Conservation (phyloP, 2,888 invertebrate genomes). For the Leptarthrus brevirostris region DNA sequence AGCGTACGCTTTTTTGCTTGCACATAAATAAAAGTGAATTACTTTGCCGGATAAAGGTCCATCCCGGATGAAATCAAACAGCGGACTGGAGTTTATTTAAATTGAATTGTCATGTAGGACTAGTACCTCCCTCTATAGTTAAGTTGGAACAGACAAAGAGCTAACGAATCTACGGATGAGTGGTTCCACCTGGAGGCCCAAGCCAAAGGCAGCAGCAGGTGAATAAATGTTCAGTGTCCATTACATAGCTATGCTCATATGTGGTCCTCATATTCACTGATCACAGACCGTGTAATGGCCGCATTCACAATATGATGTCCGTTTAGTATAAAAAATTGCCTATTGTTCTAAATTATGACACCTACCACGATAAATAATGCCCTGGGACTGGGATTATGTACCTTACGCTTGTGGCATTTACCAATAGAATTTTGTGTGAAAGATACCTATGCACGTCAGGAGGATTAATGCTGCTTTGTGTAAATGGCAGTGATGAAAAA, state of each 20-base stretch:
- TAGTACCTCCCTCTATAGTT: constrained; percentile 4
- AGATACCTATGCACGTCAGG: constrained; percentile 29
- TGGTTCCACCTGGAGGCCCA: constrained; percentile 39
- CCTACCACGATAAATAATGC: constrained; percentile 52
- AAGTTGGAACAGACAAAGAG: constrained; percentile 37
- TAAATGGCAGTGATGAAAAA: constrained; percentile 33
- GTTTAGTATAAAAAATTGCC: constrained; percentile 55
- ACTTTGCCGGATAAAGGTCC: constrained; percentile 48
- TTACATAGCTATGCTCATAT: constrained; percentile 6
- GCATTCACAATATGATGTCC: constrained; percentile 54
- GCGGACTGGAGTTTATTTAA: constrained; percentile 53
- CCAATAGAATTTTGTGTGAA: constrained; percentile 6
- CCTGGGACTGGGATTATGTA: constrained; percentile 33
- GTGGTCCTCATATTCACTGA: constrained; percentile 30
- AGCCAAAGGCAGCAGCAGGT: constrained; percentile 28
- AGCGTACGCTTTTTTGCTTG: constrained; percentile 25
- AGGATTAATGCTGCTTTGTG: constrained; percentile 35
- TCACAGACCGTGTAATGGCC: constrained; percentile 53
- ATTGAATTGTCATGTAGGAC: constrained; percentile 55
- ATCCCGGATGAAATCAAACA: constrained; percentile 52
- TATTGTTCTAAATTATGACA: constrained; percentile 54
- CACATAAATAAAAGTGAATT: constrained; percentile 53
- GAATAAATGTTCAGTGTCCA: constrained; percentile 9
- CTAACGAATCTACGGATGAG: constrained; percentile 40
- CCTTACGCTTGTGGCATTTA: constrained; percentile 4